Conservation (phyloP, 2,113 vertebrate species). For the Polypterus senegalus region DNA sequence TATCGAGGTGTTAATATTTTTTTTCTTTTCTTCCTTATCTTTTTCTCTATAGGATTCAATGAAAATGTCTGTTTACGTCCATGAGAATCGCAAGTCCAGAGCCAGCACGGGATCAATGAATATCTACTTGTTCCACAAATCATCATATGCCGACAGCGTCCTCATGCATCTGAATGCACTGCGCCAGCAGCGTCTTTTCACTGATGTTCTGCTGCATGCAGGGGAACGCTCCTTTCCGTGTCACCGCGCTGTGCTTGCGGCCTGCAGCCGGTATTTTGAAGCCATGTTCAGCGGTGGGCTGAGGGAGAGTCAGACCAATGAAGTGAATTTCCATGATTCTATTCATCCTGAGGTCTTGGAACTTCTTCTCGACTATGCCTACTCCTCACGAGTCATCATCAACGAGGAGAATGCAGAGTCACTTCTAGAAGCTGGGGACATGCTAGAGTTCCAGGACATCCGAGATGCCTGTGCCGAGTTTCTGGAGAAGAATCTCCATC, state of each 20-base stretch:
- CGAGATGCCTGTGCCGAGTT: conserved; percentile 67
- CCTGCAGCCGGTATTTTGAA: conserved; percentile 65
- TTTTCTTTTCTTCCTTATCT: no score
- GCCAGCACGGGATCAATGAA: conserved; percentile 68
- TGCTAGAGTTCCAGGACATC: conserved; percentile 68
- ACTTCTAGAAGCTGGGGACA: conserved; percentile 58
- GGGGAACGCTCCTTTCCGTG: conserved; percentile 63
- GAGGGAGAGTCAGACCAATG: conserved; percentile 65
- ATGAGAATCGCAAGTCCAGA: conserved; percentile 66
- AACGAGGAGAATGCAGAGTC: conserved; percentile 66
- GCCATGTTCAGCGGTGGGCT: conserved; percentile 68
- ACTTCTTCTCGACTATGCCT: conserved; percentile 61
- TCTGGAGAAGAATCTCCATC: conserved; percentile 63
- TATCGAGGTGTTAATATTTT: no score
- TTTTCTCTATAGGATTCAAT: conserved; percentile 43
- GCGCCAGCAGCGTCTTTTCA: conserved; percentile 64
- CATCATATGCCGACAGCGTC: conserved; percentile 67
- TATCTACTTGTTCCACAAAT: conserved; percentile 67
- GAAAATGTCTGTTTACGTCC: conserved; percentile 68
- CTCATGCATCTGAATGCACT: conserved; percentile 63
- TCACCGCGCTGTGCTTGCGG: conserved; percentile 61
- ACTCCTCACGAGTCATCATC: conserved; percentile 66
- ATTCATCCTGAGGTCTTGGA: conserved; percentile 65
- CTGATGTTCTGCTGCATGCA: conserved; percentile 61
- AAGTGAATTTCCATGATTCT: conserved; percentile 65